A percentile compares a stretch with the other conserved stretches of the same genome.
Evolutionary conservation across 2,888 invertebrate species (phyloP).

Genomic region (Argyra leucocephala): DNA sequence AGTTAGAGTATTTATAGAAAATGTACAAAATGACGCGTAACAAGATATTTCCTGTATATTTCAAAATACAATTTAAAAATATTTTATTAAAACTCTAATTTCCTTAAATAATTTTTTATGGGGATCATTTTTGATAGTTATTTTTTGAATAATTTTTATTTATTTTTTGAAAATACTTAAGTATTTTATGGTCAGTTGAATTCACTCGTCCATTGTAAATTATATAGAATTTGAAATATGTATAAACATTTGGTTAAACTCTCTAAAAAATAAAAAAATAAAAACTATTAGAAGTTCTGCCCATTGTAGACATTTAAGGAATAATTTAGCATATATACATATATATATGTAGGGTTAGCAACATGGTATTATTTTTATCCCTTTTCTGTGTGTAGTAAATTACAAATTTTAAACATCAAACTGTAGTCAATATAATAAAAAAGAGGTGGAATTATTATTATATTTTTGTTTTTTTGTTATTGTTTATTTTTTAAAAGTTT

Average conservation of each 20-base stretch:
- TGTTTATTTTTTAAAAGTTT: too few relatives aligned
- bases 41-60: slow-evolving; percentile 1
- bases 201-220: neutral
- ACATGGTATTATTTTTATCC: neutral
- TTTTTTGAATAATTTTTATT: neutral
- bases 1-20: neutral
- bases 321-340: neutral
- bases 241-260: neutral
- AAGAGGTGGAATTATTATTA: too few relatives aligned
- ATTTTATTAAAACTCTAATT: neutral
- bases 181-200: neutral
- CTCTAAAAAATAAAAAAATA: neutral
- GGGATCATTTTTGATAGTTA: too few relatives aligned
- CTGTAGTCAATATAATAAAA: too few relatives aligned
- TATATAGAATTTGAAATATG: neutral
- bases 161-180: neutral
- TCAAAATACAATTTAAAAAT: too few relatives aligned
- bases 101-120: too few relatives aligned
- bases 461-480: too few relatives aligned
- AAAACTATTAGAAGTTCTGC: neutral
- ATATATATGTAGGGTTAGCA: neutral
- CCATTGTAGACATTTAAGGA: neutral
- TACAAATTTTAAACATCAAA: too few relatives aligned
- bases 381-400: too few relatives aligned
- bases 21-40: neutral